phyloP scores from a whole-genome alignment of 1,140 invertebrate genomes.

The Trigoniulus corallinus region DNA sequence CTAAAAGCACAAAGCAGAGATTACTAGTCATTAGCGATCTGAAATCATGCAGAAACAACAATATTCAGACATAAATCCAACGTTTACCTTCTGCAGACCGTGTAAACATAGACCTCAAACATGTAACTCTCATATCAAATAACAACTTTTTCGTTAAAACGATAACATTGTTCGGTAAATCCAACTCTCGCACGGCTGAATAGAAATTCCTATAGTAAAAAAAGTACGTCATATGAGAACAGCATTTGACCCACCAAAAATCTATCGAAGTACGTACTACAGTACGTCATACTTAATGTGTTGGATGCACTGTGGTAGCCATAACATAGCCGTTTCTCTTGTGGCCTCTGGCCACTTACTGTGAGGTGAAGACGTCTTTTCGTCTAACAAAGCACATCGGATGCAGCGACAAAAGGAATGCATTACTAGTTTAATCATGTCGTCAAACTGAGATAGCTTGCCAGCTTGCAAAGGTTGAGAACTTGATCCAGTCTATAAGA shows the following conservation, averaged over 20 bases:
- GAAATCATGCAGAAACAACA: not conserved
- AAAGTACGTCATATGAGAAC: not conserved
- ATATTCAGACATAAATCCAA: not conserved
- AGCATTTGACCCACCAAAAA: not conserved
- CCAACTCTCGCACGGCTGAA: slow-evolving; percentile 31
- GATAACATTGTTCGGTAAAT: slow-evolving; percentile 61
- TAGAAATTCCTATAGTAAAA: slow-evolving; percentile 8
- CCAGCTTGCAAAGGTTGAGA: too few species aligned
- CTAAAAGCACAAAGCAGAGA: slow-evolving; percentile 20
- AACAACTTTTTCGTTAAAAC: slow-evolving; percentile 67
- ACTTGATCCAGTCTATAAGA: too few species aligned
- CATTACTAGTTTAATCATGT: too few species aligned
- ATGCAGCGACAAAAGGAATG: slow-evolving; percentile 13
- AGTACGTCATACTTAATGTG: slow-evolving; percentile 19
- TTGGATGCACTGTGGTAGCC: slow-evolving; percentile 61
- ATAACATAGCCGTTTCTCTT: slow-evolving; percentile 29
- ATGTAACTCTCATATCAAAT: slow-evolving; percentile 25
- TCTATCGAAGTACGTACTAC: not conserved
- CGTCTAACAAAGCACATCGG: slow-evolving; percentile 10
- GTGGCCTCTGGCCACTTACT: slow-evolving; percentile 22
- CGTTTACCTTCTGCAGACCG: not conserved
- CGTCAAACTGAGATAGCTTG: too few species aligned
- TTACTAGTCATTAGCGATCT: too few species aligned
- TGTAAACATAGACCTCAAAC: not conserved
- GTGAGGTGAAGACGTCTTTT: slow-evolving; percentile 12